Evolutionary conservation across 2,888 invertebrate species (phyloP).

Genomic region (Protodeltote pygarga): DNA sequence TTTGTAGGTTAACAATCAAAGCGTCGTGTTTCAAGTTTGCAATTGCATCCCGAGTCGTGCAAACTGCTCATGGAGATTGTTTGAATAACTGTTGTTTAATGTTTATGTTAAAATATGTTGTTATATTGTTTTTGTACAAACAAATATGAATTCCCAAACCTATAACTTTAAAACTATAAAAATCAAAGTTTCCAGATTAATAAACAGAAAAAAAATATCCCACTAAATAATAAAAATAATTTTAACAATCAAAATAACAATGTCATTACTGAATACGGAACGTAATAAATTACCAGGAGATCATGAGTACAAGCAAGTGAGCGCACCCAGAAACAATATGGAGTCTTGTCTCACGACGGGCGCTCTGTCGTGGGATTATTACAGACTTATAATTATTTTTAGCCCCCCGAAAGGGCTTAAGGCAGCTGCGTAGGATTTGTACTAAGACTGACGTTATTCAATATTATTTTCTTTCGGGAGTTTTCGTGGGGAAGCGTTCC

Average conservation of each 20-base stretch:
- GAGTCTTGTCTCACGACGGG: slow-evolving; percentile 57
- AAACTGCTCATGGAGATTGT: slow-evolving; percentile 38
- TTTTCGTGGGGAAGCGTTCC: slow-evolving; percentile 59
- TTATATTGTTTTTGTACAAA: background rate
- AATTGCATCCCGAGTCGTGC: slow-evolving; percentile 43
- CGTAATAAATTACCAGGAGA: slow-evolving; percentile 51
- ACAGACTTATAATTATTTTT: slow-evolving; percentile 68
- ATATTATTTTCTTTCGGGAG: slow-evolving; percentile 79
- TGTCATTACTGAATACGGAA: slow-evolving; percentile 42
- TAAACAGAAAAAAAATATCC: slow-evolving; percentile 18
- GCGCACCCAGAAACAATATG: slow-evolving; percentile 61
- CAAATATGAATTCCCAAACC: background rate
- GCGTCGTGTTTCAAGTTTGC: slow-evolving; percentile 41
- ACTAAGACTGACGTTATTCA: slow-evolving; percentile 78
- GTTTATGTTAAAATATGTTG: slow-evolving; percentile 15
- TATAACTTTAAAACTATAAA: background rate
- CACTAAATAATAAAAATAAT: slow-evolving; percentile 26
- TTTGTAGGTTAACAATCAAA: slow-evolving; percentile 44
- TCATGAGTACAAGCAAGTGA: slow-evolving; percentile 53
- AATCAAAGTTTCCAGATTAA: background rate
- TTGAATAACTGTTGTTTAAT: slow-evolving; percentile 26
- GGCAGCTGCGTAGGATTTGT: slow-evolving; percentile 81
- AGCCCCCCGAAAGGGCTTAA: slow-evolving; percentile 79
- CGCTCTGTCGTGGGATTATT: slow-evolving; percentile 60
- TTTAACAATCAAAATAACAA: slow-evolving; percentile 45